Percentiles rank a stretch among this genome's conserved stretches.
These are phyloP conservation scores for Lineus longissimus DNA, from an alignment of 1,140 invertebrate species.

Conservation along the genomic window DNA sequence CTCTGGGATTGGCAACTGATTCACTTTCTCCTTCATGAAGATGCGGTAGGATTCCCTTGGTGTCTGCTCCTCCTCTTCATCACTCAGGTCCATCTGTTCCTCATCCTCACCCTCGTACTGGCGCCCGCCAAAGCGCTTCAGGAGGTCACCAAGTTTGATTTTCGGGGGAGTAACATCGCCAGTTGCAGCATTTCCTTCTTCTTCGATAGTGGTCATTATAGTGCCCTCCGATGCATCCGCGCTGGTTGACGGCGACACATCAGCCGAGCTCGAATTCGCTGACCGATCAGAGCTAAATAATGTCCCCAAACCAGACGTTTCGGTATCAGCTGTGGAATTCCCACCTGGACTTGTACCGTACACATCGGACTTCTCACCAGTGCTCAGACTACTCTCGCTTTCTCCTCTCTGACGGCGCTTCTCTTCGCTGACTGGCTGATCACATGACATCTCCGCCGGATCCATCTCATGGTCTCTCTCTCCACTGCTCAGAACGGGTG, in stretches of 20 bases:
- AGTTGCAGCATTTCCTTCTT: constrained; percentile 1
- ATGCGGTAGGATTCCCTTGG: constrained; percentile 31
- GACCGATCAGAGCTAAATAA: constrained; percentile 23
- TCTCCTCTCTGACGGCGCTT: too few species aligned
- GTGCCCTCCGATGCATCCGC: constrained; percentile 8
- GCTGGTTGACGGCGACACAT: background rate
- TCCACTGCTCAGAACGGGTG: too few species aligned
- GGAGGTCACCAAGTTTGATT: background rate
- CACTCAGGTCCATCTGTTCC: constrained; percentile 6
- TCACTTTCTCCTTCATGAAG: constrained; percentile 58
- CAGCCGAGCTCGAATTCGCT: background rate
- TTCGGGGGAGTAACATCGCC: background rate
- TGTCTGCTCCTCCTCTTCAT: constrained; percentile 15
- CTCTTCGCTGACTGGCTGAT: too few species aligned
- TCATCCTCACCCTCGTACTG: constrained; percentile 1
- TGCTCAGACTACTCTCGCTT: background rate
- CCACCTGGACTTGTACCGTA: constrained; percentile 3
- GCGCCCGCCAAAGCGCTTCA: background rate
- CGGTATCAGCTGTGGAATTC: constrained; percentile 39
- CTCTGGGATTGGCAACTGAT: constrained; percentile 58
- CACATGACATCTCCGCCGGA: too few species aligned
- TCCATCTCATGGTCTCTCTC: too few species aligned
- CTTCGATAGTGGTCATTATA: constrained; percentile 2
- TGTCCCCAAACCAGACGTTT: constrained; percentile 42
- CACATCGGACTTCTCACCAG: background rate